Conservation (phyloP, 2,797 vertebrate genomes). For the Sitta carolinensis region DNA sequence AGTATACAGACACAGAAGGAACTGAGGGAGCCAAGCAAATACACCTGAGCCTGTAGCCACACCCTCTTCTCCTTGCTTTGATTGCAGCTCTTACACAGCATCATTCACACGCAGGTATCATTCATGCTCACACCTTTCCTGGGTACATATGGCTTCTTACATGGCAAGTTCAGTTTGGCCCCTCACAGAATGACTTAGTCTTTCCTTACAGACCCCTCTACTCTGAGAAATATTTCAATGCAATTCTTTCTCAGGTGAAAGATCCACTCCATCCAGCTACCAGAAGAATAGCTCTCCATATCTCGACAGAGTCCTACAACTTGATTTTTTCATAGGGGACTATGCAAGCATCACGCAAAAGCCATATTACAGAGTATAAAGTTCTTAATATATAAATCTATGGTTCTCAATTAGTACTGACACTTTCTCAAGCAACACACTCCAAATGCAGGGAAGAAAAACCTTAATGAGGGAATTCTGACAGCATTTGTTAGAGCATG, state of each 20-base stretch:
- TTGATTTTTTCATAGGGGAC: not conserved
- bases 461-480: not conserved
- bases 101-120: not conserved
- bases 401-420: not conserved
- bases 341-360: not conserved
- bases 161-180: not conserved
- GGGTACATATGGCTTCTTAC: rapidly evolving
- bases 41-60: not conserved
- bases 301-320: not conserved
- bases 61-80: not conserved
- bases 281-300: not conserved
- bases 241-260: not conserved
- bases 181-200: not conserved
- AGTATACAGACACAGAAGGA: not conserved
- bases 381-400: not conserved
- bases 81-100: not conserved
- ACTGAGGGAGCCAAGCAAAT: not conserved
- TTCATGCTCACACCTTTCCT: not conserved
- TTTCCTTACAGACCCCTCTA: not conserved
- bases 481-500: not conserved
- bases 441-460: not conserved
- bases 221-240: not conserved
- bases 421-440: not conserved
- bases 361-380: not conserved
- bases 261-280: not conserved